Percentiles rank a stretch among this genome's conserved stretches.
Evolutionary conservation across 2,888 invertebrate species (phyloP).

Genomic region (Calameuta idolon): DNA sequence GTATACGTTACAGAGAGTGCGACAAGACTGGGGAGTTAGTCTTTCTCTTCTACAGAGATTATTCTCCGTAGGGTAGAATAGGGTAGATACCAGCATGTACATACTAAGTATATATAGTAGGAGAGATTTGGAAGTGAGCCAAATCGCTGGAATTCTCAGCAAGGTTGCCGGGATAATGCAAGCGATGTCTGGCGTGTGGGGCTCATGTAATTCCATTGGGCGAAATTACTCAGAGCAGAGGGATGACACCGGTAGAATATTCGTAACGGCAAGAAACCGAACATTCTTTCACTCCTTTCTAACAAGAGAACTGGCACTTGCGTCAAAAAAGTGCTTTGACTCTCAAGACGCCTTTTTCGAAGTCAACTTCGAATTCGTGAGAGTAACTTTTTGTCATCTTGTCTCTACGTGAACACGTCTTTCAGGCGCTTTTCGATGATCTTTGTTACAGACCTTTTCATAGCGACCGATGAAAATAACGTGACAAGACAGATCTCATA

Average conservation of each 20-base stretch:
- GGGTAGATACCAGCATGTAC: background rate
- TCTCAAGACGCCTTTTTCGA: background rate
- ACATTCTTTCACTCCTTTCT: background rate
- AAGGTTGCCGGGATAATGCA: conserved; percentile 22
- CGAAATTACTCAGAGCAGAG: conserved; percentile 15
- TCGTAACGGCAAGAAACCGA: background rate
- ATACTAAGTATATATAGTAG: conserved; percentile 14
- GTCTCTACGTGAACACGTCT: background rate
- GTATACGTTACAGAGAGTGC: background rate
- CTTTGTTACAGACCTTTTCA: background rate
- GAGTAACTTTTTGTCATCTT: background rate
- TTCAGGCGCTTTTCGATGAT: background rate
- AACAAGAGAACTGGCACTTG: background rate
- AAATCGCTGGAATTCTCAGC: conserved; percentile 28
- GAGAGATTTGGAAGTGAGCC: conserved; percentile 34
- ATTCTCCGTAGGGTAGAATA: background rate
- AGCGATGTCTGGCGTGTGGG: conserved; percentile 18
- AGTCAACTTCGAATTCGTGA: background rate
- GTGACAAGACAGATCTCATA: no score
- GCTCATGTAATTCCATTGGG: conserved; percentile 16
- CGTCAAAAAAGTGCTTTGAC: background rate
- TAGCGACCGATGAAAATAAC: no score
- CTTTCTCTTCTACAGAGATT: background rate
- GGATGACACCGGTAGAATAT: background rate
- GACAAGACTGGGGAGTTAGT: background rate